A percentile compares a stretch with the other conserved stretches of the same genome.
phyloP scores from a whole-genome alignment of 2,797 vertebrate genomes.

The Pempheris klunzingeri region DNA sequence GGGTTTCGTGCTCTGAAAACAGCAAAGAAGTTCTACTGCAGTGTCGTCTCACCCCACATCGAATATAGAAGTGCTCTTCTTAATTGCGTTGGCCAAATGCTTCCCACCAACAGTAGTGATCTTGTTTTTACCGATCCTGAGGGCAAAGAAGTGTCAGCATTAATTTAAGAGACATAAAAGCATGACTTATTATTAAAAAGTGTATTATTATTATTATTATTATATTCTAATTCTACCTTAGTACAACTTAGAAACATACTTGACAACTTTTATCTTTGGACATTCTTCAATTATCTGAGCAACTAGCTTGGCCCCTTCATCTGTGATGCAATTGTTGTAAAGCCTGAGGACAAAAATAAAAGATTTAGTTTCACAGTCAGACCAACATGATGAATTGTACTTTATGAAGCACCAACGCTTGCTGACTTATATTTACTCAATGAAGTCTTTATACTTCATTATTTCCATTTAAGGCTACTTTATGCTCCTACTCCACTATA shows the following conservation, averaged over 20 bases:
- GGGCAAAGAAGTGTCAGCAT: constrained; percentile 9
- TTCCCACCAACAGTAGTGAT: constrained; percentile 91
- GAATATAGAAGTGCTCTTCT: constrained; percentile 90
- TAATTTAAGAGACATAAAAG: background rate
- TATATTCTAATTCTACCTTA: background rate
- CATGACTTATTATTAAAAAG: background rate
- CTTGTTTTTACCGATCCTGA: constrained; percentile 92
- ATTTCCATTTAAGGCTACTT: background rate
- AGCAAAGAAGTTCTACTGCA: background rate
- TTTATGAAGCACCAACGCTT: background rate
- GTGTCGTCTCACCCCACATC: constrained; percentile 90
- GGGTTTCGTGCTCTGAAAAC: background rate
- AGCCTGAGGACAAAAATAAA: constrained; percentile 84
- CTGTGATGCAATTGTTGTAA: constrained; percentile 95
- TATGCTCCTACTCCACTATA: too few relatives aligned
- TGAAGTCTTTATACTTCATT: too few relatives aligned
- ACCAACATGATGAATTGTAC: background rate
- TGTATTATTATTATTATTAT: background rate
- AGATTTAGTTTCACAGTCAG: background rate
- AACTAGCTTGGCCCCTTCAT: constrained; percentile 89
- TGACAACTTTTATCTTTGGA: constrained; percentile 87
- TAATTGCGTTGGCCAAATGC: constrained; percentile 88
- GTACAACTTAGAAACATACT: constrained; percentile 81
- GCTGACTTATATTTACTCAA: too few relatives aligned
- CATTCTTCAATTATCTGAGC: constrained; percentile 93